Conservation (phyloP, 2,797 vertebrate species). For the Myripristis murdjan region DNA sequence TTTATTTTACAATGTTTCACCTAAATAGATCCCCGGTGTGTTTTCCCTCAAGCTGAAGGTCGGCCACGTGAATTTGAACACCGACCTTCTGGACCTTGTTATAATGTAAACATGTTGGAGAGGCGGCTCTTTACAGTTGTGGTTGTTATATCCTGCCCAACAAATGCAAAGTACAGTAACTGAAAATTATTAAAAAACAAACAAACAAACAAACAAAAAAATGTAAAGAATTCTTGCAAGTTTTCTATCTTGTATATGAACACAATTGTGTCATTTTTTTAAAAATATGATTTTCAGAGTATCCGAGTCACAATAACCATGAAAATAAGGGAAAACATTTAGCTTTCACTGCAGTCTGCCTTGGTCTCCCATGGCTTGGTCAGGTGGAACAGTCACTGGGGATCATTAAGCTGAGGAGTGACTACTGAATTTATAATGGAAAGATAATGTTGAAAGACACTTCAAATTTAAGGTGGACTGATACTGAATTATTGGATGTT, state of each 20-base stretch:
- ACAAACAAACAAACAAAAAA: too few relatives aligned
- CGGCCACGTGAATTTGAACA: constrained; percentile 16
- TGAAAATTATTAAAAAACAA: constrained; percentile 15
- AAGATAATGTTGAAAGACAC: not conserved
- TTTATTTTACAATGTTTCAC: constrained; percentile 24
- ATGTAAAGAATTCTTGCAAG: constrained; percentile 6
- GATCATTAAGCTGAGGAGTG: constrained; percentile 31
- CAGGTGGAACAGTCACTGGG: constrained; percentile 25
- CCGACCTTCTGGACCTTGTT: constrained; percentile 22
- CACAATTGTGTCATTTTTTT: not conserved
- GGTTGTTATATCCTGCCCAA: constrained; percentile 38
- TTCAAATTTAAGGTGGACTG: not conserved
- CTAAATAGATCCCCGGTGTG: not conserved
- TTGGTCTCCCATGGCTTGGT: constrained; percentile 16
- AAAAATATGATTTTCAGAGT: constrained; percentile 4
- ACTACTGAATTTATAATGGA: constrained; percentile 2
- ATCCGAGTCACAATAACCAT: constrained; percentile 27
- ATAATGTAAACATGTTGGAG: constrained; percentile 28
- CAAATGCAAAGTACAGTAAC: constrained; percentile 47
- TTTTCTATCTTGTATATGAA: constrained; percentile 37
- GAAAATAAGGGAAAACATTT: constrained; percentile 26
- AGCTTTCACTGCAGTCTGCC: constrained; percentile 32
- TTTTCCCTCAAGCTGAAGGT: constrained; percentile 1
- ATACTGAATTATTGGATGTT: not conserved
- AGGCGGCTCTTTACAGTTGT: not conserved